Percentiles rank a stretch among this genome's conserved stretches.
phyloP scores from a whole-genome alignment of 2,888 invertebrate genomes.

The Julus scanicus region DNA sequence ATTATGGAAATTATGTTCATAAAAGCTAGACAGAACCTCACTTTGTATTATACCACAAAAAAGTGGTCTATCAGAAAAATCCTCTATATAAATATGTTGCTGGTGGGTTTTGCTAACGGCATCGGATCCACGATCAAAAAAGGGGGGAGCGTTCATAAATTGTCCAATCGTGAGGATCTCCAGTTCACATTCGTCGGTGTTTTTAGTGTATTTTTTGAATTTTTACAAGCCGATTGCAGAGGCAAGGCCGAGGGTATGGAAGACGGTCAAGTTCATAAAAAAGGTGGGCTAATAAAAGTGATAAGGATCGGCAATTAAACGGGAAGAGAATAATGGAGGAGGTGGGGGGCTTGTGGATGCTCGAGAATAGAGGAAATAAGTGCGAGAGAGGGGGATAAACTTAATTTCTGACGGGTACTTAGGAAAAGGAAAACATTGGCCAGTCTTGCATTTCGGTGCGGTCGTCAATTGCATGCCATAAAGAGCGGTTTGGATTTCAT shows the following conservation, averaged over 20 bases:
- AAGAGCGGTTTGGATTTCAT: background rate
- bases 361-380: constrained; percentile 34
- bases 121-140: background rate
- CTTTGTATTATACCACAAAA: background rate
- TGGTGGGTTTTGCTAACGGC: background rate
- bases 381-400: background rate
- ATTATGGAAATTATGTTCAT: too few relatives aligned
- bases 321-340: constrained; percentile 3
- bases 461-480: background rate
- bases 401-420: constrained; percentile 38
- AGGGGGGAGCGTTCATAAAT: background rate
- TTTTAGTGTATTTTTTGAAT: background rate
- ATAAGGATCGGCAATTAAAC: constrained; percentile 39
- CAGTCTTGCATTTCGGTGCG: background rate
- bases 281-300: constrained; percentile 39
- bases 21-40: background rate
- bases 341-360: background rate
- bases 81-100: background rate
- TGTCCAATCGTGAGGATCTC: background rate
- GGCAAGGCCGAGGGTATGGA: background rate
- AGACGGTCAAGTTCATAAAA: constrained; percentile 35
- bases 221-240: background rate
- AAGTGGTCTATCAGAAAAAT: background rate
- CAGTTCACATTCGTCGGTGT: background rate
- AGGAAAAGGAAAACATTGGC: constrained; percentile 30